Base-by-base conservation (phyloP, 2,888 invertebrate genomes). In the Drosophila hamatofila region DNA sequence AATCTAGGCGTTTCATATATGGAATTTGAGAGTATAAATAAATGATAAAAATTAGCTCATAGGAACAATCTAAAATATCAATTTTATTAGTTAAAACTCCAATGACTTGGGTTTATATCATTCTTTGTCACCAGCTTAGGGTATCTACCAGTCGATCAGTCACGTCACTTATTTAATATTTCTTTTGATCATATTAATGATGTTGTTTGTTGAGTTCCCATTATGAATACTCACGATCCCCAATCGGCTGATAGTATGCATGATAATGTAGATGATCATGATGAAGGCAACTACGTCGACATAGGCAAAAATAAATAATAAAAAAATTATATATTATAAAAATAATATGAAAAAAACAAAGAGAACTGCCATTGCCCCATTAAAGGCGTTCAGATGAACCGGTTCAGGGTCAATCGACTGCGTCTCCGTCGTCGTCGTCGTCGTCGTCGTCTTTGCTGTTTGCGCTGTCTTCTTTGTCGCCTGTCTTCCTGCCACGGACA, bases 401-500 rank as follows among this genome's bases (percentile, higher is more conserved):
- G 74, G 84, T 84, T 87, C 87, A 82, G 80, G 87, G 83, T 71
- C 85, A 73, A 65, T 78, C 69, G 56, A 59, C 67, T 18, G 35
- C 69, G 63, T 73, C 68, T 49, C 54, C 66, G 27, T 30, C 16
- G 23, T 8, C 46, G 1, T 46, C 23, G 18, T 11, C 27, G 14
- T 23, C 9, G 11, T 12, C n/a, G 56, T 46, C 41, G 56, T 56
- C 46, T n/a, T 42, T 33, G 21, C 18, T 41, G 18, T 18, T 21
- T n/a, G n/a, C 21, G 54, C 46, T 42, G 48, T 52, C 51, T 18
- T 44, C 42, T 58, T 42, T 56, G n/a, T 55, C 23, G 30, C 35
- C 51, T 42, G 57, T 56, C 56, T 33, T 69, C 63, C 64, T 61
- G 64, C 68, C 79, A 73, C 35, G 86, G 78, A 72, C 82, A 73